Base-by-base conservation (phyloP, 1,140 invertebrate genomes). In the Trichoplusia ni region DNA sequence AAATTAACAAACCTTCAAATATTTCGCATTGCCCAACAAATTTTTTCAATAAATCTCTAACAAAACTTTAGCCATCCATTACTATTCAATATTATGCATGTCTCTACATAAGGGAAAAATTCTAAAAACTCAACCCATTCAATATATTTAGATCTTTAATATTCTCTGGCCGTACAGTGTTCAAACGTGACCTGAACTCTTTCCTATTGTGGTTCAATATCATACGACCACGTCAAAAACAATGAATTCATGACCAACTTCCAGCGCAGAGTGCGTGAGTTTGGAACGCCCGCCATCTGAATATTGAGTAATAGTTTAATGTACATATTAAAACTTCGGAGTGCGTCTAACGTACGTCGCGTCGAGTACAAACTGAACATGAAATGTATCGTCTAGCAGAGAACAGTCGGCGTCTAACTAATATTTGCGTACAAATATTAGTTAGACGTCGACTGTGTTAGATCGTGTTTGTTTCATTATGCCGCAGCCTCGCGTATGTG, bases 221-320 rank as follows among this genome's bases (percentile, higher is more conserved):
- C 82, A 84, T 82, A 84, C 79, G 75, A 77, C 79, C 78, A 77
- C 81, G 76, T 86, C 79, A 83, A 82, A 87, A 88, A 90, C 85
- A 88, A 90, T 88, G 79, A 88, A 88, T 88, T 83, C 84, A 90
- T 75, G 82, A 87, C 78, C 84, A 81, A 83, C 79, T 81, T 82
- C 77, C 76, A 80, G 68, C 61, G 65, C 66, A 62, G 29, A 35
- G 77, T 84, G 82, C 77, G 79, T 86, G 78, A 78, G 78, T 71
- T 72, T 58, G 59, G 53, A 59, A 69, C 67, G 69, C 49, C 56
- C 49, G 73, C 73, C 63, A 40, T 67, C 60, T 74, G 82, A 85
- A 87, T 86, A 87, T 81, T 86, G 79, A 89, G 63, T 81, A 73
- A 81, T 64, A 75, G 65, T 75, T 68, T 58, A 68, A 68, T 58